These are phyloP conservation scores for Planiliza haematocheilus DNA, from an alignment of 2,113 vertebrate species.

Conservation along the genomic window DNA sequence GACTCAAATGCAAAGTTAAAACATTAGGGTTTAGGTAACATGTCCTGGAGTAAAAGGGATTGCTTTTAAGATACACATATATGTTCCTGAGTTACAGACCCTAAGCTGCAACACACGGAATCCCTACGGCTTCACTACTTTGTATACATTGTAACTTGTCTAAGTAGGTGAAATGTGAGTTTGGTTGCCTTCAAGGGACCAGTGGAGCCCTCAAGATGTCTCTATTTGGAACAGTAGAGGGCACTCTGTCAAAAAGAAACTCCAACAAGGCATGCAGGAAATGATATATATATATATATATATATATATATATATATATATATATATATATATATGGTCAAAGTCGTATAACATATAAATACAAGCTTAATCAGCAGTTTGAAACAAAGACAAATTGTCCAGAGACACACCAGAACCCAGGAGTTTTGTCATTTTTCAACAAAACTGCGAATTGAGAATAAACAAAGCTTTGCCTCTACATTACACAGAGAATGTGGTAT, in stretches of 20 bases:
- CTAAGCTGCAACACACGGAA: too few species aligned
- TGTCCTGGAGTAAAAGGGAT: too few species aligned
- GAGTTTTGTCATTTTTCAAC: slow-evolving; percentile 20
- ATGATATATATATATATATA: too few species aligned
- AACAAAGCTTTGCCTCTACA: slow-evolving; percentile 44
- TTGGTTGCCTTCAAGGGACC: background rate
- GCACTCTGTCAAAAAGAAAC: slow-evolving; percentile 39
- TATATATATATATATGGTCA: too few species aligned
- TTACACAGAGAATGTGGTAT: slow-evolving; percentile 47
- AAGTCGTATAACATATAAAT: slow-evolving; percentile 5
- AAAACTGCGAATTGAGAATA: slow-evolving; percentile 33
- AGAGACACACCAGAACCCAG: slow-evolving; percentile 1
- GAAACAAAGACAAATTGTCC: slow-evolving; percentile 14
- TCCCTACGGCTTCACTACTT: background rate
- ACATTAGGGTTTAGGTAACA: too few species aligned
- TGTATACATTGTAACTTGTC: background rate
- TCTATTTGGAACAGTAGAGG: slow-evolving; percentile 52
- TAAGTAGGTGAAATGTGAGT: background rate
- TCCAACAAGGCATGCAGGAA: background rate
- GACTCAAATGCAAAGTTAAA: too few species aligned
- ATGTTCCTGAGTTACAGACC: background rate
- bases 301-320: too few species aligned
- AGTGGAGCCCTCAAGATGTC: background rate
- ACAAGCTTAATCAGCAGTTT: background rate
- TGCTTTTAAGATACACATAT: background rate